Evolutionary conservation across 2,113 vertebrate genomes (phyloP).

Genomic region (Coptodon rendalli): DNA sequence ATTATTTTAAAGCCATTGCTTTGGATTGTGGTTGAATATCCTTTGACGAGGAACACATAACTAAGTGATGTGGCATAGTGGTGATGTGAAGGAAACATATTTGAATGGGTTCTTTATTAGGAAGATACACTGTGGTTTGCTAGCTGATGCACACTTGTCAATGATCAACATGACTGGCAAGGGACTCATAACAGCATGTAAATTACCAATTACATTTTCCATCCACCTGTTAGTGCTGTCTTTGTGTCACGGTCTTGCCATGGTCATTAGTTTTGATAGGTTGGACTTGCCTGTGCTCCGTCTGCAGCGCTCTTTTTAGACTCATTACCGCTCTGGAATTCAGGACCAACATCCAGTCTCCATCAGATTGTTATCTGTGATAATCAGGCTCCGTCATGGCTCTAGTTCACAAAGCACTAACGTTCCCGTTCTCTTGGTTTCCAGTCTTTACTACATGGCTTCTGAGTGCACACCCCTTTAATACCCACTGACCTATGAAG

Average conservation of each 20-base stretch:
- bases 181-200: not conserved
- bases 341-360: not conserved
- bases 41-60: not conserved
- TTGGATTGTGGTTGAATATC: not conserved
- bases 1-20: not conserved
- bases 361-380: not conserved
- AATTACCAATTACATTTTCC: not conserved
- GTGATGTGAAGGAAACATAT: not conserved
- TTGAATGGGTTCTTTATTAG: not conserved
- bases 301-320: no score
- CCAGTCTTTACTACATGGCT: not conserved
- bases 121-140: not conserved
- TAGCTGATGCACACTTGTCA: not conserved
- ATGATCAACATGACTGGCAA: not conserved
- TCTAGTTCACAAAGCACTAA: not conserved
- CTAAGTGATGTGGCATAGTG: not conserved
- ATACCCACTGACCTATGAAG: not conserved
- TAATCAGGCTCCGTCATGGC: not conserved
- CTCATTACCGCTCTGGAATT: no score
- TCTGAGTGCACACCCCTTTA: not conserved
- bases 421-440: fast-evolving
- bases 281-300: not conserved
- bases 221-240: not conserved
- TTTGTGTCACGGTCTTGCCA: not conserved
- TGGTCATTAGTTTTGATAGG: not conserved